Conservation (phyloP, 2,113 vertebrate species). For the Tangachromis dhanisi region DNA sequence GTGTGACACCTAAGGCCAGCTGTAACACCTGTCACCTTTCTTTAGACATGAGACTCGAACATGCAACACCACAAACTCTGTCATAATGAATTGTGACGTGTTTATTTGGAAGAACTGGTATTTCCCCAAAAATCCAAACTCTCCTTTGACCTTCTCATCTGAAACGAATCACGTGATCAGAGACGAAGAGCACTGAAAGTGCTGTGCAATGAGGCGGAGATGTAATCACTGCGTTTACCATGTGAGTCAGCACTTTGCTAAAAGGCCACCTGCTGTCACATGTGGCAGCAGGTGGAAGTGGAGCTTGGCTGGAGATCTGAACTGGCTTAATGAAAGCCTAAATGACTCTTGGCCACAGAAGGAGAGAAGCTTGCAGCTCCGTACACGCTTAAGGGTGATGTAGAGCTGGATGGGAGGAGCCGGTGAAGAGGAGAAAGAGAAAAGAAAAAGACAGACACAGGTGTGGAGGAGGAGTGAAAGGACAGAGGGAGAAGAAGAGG, state of each 20-base stretch:
- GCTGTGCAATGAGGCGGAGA: not conserved
- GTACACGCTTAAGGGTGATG: not conserved
- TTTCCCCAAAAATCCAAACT: not conserved
- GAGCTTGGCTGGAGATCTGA: not conserved
- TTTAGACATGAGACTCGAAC: not conserved
- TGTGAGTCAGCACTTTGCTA: conserved; percentile 37
- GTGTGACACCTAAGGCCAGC: not conserved
- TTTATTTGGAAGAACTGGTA: not conserved
- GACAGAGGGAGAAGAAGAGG: not conserved
- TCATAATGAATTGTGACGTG: not conserved
- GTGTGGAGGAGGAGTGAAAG: not conserved
- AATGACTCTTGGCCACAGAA: not conserved
- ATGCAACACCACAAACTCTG: not conserved
- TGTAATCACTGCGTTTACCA: not conserved
- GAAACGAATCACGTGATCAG: not conserved
- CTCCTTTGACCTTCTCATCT: not conserved
- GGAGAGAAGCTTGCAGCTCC: not conserved
- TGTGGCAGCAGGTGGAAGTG: not conserved
- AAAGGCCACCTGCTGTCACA: conserved; percentile 10
- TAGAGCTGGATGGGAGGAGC: not conserved
- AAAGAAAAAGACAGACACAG: not conserved
- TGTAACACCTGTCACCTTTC: not conserved
- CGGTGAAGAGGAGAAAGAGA: not conserved
- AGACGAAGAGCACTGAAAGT: not conserved
- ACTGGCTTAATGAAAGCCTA: conserved; percentile 14